Evolutionary conservation across 2,113 vertebrate species (phyloP).

Genomic region (Bos javanicus): DNA sequence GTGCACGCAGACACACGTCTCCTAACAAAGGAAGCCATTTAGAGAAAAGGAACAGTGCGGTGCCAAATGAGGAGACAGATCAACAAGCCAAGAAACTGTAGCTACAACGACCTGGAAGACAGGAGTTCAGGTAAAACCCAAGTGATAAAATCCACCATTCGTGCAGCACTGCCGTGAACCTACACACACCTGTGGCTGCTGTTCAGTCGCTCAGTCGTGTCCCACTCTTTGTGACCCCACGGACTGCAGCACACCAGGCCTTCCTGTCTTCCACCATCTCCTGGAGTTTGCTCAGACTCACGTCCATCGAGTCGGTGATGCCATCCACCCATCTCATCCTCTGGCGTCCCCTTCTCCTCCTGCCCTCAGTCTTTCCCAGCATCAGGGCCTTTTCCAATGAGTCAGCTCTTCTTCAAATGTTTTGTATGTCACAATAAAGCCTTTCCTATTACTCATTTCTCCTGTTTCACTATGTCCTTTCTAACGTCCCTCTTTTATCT

Average conservation of each 20-base stretch:
- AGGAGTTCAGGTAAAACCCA: background rate
- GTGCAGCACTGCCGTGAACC: background rate
- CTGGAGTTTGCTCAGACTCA: background rate
- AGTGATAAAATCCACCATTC: background rate
- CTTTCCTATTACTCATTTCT: background rate
- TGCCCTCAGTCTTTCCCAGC: background rate
- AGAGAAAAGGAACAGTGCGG: background rate
- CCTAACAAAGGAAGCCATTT: background rate
- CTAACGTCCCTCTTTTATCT: background rate
- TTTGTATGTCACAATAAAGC: background rate
- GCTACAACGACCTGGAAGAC: background rate
- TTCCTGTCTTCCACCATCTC: background rate
- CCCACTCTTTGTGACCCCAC: background rate
- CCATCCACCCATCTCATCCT: background rate
- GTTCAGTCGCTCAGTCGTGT: background rate
- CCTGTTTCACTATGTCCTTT: background rate
- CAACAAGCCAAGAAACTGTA: background rate
- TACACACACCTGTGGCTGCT: background rate
- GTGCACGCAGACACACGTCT: background rate
- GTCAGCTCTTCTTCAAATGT: background rate
- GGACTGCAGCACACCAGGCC: background rate
- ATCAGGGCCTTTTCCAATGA: background rate
- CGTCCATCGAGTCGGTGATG: background rate
- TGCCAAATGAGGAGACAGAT: background rate
- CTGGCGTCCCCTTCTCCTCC: background rate